Evolutionary conservation across 2,113 vertebrate species (phyloP).

Genomic region (Silurus asotus): DNA sequence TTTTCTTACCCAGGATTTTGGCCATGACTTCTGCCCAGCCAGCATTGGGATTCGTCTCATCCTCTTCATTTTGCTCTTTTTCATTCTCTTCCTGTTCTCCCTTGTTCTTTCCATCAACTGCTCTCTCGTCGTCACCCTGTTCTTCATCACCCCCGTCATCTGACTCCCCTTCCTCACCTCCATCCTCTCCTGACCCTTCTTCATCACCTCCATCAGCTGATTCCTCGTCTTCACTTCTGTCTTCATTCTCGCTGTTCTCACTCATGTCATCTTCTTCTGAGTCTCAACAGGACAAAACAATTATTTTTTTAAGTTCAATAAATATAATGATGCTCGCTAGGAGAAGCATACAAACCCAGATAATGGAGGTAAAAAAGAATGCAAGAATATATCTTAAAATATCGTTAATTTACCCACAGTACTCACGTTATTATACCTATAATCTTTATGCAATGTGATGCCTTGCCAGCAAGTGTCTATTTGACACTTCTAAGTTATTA

Average conservation of each 20-base stretch:
- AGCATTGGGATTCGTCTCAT: constrained; percentile 58
- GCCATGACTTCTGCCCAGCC: constrained; percentile 97
- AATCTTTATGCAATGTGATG: not conserved
- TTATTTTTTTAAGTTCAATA: too few relatives aligned
- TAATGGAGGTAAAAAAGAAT: too few relatives aligned
- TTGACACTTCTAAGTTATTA: not conserved
- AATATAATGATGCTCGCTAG: not conserved
- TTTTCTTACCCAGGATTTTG: constrained; percentile 86
- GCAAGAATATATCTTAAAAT: too few relatives aligned
- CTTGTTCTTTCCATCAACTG: constrained; percentile 38
- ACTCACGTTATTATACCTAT: not conserved
- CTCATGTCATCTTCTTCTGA: constrained; percentile 29
- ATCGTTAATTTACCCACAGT: not conserved
- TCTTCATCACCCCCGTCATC: constrained; percentile 4
- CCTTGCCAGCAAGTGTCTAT: not conserved
- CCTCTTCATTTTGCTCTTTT: constrained; percentile 30
- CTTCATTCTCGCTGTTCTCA: constrained; percentile 8
- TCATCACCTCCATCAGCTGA: constrained; percentile 7
- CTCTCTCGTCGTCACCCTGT: constrained; percentile 36
- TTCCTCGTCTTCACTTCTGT: constrained; percentile 23
- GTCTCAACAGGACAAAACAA: constrained; percentile 4
- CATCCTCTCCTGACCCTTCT: not conserved
- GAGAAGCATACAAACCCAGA: not conserved
- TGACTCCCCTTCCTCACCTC: constrained; percentile 8
- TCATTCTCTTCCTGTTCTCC: constrained; percentile 16